Evolutionary conservation across 1,140 invertebrate species (phyloP).

Genomic region (Ostrea edulis): DNA sequence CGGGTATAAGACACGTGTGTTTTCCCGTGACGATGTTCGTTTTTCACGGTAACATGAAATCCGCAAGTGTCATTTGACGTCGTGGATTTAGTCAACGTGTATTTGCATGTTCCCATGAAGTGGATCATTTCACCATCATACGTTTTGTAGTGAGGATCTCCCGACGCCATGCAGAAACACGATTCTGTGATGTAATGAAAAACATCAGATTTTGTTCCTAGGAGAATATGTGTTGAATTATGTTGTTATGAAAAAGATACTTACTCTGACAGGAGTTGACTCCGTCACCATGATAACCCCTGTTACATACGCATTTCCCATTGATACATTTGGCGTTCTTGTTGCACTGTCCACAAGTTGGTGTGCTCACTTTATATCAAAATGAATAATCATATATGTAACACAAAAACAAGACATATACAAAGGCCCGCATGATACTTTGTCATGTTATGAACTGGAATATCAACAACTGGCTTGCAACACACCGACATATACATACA

Average conservation of each 20-base stretch:
- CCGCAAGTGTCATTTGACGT: conserved; percentile 5
- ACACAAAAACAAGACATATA: neutral
- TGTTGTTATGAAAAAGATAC: neutral
- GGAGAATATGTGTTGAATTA: neutral
- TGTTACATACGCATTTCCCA: conserved; percentile 46
- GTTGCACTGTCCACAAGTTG: neutral
- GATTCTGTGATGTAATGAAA: conserved; percentile 19
- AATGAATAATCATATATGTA: neutral
- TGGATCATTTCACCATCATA: conserved; percentile 85
- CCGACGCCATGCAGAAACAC: neutral
- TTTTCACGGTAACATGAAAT: conserved; percentile 58
- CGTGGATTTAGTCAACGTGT: conserved; percentile 71
- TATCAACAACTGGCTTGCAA: neutral
- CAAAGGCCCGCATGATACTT: neutral
- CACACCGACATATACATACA: neutral
- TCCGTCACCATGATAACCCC: conserved; percentile 48
- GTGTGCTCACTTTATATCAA: neutral
- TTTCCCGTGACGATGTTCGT: conserved; percentile 45
- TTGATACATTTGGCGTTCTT: conserved; percentile 37
- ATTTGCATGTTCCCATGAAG: conserved; percentile 83
- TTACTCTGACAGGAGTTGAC: conserved; percentile 31
- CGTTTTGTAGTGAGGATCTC: conserved; percentile 39
- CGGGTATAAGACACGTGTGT: conserved; percentile 50
- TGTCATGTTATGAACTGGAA: neutral
- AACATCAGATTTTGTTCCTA: neutral